Evolutionary conservation across 2,797 vertebrate species (phyloP).

Genomic region (Sebastes goodei): DNA sequence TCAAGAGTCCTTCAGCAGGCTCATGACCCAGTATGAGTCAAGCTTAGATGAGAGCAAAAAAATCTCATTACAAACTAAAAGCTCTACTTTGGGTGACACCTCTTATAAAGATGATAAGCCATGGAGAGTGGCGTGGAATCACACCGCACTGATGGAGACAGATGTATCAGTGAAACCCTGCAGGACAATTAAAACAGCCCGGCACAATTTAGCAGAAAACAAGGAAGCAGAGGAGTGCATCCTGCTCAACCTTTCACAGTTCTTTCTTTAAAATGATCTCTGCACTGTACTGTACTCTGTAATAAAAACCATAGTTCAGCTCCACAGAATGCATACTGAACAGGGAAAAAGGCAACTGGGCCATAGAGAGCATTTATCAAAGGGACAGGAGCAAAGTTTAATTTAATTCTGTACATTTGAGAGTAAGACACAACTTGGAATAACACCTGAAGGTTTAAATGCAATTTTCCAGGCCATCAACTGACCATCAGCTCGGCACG

Average conservation of each 20-base stretch:
- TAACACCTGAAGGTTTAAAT: slow-evolving; percentile 84
- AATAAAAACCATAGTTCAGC: slow-evolving; percentile 36
- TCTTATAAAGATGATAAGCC: slow-evolving; percentile 72
- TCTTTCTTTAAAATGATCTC: slow-evolving; percentile 25
- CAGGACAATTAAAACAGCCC: slow-evolving; percentile 22
- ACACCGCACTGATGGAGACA: slow-evolving; percentile 43
- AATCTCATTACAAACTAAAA: slow-evolving; percentile 78
- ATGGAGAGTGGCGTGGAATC: slow-evolving; percentile 56
- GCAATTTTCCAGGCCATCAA: slow-evolving; percentile 88
- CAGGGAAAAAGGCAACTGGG: slow-evolving; percentile 1
- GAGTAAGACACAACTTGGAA: slow-evolving; percentile 73
- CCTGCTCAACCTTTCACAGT: background rate
- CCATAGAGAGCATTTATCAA: slow-evolving; percentile 65
- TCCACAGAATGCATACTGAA: slow-evolving; percentile 34
- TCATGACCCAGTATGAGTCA: slow-evolving; percentile 59
- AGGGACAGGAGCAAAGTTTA: slow-evolving; percentile 65
- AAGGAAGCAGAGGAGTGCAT: slow-evolving; percentile 4
- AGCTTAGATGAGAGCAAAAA: slow-evolving; percentile 58
- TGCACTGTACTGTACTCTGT: background rate
- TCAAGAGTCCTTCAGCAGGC: slow-evolving; percentile 73
- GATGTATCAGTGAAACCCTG: slow-evolving; percentile 42
- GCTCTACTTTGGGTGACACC: slow-evolving; percentile 66
- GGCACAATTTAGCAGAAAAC: slow-evolving; percentile 19
- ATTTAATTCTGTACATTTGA: slow-evolving; percentile 75
- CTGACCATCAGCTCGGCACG: slow-evolving; percentile 79